Evolutionary conservation across 2,797 vertebrate genomes (phyloP).

Genomic region (Alectoris magna): DNA sequence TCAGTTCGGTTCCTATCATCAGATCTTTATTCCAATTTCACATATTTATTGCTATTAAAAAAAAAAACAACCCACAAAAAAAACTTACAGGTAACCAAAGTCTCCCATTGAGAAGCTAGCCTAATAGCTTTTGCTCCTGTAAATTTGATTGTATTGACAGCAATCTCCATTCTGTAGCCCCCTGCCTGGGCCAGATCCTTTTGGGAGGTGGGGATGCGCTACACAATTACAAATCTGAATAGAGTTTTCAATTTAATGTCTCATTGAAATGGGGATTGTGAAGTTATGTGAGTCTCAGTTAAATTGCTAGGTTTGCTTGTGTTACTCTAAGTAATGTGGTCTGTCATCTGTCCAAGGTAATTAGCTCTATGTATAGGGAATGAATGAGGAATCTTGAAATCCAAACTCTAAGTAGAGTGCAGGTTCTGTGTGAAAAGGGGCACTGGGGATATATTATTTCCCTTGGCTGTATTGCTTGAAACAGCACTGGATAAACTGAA

Average conservation of each 20-base stretch:
- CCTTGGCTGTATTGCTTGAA: neutral
- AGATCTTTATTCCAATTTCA: neutral
- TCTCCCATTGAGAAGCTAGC: neutral
- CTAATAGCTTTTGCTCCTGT: neutral
- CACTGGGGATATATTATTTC: neutral
- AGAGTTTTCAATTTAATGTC: neutral
- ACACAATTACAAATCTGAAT: neutral
- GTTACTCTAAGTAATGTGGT: neutral
- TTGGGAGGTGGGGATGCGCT: neutral
- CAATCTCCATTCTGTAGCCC: neutral
- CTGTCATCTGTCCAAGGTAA: constrained; percentile 5
- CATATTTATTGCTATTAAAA: neutral
- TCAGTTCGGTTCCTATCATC: neutral
- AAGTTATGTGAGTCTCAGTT: neutral
- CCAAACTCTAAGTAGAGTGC: neutral
- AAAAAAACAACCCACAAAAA: neutral
- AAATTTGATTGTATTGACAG: neutral
- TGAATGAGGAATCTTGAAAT: neutral
- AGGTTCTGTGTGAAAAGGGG: neutral
- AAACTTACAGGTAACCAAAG: neutral
- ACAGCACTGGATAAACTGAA: neutral
- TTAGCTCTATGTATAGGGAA: neutral
- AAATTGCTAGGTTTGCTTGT: neutral
- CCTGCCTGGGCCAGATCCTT: neutral
- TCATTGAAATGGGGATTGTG: neutral